Base-by-base conservation (phyloP, 2,113 vertebrate genomes). In the Crotalus viridis region DNA sequence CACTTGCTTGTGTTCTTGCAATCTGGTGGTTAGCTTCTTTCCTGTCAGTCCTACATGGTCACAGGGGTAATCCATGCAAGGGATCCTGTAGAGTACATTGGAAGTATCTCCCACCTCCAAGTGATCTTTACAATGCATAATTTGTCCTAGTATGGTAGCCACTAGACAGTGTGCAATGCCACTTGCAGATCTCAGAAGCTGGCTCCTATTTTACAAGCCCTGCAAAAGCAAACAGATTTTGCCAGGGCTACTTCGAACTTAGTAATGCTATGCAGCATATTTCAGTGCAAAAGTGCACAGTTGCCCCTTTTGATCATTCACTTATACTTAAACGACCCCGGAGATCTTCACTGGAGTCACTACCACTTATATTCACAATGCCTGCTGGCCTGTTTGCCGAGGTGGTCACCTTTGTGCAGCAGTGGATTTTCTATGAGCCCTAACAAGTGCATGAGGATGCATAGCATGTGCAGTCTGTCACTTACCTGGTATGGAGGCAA, bases 241-340 rank as follows among this genome's bases (percentile, higher is more conserved):
- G 22, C 55, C 85, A 56, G 28, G 21, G 3, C 9, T 51, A 46
- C 86, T 48, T 74, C 28, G 7, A 52, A 39, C 89, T 86, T 59
- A 91, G 89, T 56, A 74, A 87, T 86, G 74, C 4, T 57, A 2
- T 26, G 19, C 9, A 43, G 13, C 56, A 57, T 90, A 51, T 61
- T 90, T 39, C 91, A 90, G 56, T 90, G 51, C 87, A 90, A 85
- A 81, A 26, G 88, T 39, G 81, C 57, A 26, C 57, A 87, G 48
- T 87, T 94, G 91, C 93, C 91, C 91, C 91, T 87, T 94, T 94
- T 94, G 93, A 94, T 94, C 93, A 94, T 92, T 94, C 93, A 94
- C 81, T 94, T 94, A 92, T 48, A 92, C 88, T 94, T 94, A 94
- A 94, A 92, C 10, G 57, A 92, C 91, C 81, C 93, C 91, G 92